Evolutionary conservation across 2,113 vertebrate genomes (phyloP).

Genomic region (Spheniscus mendiculus): DNA sequence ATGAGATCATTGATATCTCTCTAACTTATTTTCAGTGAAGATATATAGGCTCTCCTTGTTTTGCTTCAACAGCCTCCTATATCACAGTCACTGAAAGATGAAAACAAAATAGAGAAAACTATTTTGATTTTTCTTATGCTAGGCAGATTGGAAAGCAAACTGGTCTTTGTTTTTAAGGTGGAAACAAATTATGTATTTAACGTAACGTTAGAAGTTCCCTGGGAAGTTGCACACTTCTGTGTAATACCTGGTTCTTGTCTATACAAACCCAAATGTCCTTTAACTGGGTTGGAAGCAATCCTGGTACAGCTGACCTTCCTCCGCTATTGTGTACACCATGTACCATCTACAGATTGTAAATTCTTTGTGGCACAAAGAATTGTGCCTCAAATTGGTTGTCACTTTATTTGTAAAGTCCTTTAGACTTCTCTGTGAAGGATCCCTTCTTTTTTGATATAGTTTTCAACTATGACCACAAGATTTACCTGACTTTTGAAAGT

Average conservation of each 20-base stretch:
- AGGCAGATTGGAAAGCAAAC: neutral
- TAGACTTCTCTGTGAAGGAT: neutral
- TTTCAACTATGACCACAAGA: neutral
- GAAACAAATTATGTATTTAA: neutral
- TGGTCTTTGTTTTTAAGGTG: neutral
- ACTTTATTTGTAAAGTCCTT: neutral
- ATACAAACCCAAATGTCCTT: neutral
- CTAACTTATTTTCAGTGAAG: neutral
- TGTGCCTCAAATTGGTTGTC: neutral
- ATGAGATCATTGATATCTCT: neutral
- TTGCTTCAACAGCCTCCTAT: neutral
- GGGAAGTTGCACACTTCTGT: neutral
- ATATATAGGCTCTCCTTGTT: neutral
- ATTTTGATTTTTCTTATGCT: neutral
- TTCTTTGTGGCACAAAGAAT: neutral
- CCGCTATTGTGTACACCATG: neutral
- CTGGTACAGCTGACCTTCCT: neutral
- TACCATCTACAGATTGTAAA: neutral
- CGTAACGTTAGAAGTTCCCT: neutral
- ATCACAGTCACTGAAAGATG: neutral
- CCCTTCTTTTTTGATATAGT: neutral
- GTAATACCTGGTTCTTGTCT: neutral
- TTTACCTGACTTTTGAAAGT: neutral
- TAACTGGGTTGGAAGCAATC: neutral
- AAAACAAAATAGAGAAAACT: neutral